These are phyloP conservation scores for Caenorhabditis remanei DNA, from an alignment of 1,140 invertebrate species.

Conservation along the genomic window DNA sequence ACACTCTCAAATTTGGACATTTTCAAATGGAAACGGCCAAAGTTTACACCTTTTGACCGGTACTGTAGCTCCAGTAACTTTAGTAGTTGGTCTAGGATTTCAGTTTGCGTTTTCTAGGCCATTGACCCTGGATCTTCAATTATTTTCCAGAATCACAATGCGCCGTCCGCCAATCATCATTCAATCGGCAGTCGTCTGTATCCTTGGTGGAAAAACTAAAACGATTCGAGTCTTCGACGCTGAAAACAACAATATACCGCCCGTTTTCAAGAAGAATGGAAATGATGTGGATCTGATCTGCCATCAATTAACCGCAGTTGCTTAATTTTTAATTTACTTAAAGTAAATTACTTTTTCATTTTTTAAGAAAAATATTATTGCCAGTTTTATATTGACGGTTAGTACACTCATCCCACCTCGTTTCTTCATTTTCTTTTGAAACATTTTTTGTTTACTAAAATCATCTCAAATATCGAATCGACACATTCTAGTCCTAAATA, in stretches of 20 bases:
- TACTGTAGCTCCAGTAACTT: too few relatives aligned
- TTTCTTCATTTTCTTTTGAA: neutral
- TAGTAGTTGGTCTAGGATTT: too few relatives aligned
- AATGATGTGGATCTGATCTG: conserved; percentile 67
- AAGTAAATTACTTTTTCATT: neutral
- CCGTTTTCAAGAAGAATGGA: conserved; percentile 66
- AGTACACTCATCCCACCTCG: conserved; percentile 12
- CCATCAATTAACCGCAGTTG: conserved; percentile 32
- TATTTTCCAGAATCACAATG: conserved; percentile 55
- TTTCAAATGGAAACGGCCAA: too few relatives aligned
- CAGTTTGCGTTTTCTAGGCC: too few relatives aligned
- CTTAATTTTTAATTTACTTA: neutral
- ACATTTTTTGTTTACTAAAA: neutral
- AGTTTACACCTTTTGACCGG: too few relatives aligned
- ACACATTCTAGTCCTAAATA: neutral
- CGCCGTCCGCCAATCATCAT: conserved; percentile 58
- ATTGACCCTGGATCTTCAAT: too few relatives aligned
- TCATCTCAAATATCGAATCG: too few relatives aligned
- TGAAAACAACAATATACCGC: conserved; percentile 49
- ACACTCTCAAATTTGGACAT: too few relatives aligned
- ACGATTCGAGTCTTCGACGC: conserved; percentile 63
- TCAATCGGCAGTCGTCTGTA: conserved; percentile 54
- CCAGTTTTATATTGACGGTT: conserved; percentile 36
- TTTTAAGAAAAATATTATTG: neutral
- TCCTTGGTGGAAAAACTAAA: conserved; percentile 59